A percentile compares a stretch with the other conserved stretches of the same genome.
These are phyloP conservation scores for Clepsis dumicolana DNA, from an alignment of 2,888 invertebrate genomes.

Conservation along the genomic window DNA sequence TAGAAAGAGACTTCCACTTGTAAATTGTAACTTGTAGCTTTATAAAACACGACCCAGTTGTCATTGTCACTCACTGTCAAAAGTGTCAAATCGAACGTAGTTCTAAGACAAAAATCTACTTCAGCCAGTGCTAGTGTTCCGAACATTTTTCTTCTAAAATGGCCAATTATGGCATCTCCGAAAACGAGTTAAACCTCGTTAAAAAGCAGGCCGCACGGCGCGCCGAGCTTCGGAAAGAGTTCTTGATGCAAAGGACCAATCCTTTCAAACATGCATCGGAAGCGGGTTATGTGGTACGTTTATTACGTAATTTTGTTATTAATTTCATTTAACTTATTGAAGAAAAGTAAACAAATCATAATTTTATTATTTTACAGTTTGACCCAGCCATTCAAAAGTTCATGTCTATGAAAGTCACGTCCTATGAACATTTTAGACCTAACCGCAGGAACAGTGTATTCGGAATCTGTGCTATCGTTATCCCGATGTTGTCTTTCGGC, in stretches of 20 bases:
- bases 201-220: slow-evolving; percentile 84
- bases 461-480: slow-evolving; percentile 70
- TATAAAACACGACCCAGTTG: not conserved
- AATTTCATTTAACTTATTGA: not conserved
- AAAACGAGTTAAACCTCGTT: slow-evolving; percentile 66
- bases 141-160: slow-evolving; percentile 53
- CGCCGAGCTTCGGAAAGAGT: slow-evolving; percentile 85
- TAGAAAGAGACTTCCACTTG: no score
- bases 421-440: slow-evolving; percentile 87
- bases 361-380: slow-evolving; percentile 83
- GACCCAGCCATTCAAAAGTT: slow-evolving; percentile 89
- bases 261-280: slow-evolving; percentile 87
- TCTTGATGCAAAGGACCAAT: slow-evolving; percentile 86
- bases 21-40: no score
- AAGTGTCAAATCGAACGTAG: slow-evolving; percentile 27
- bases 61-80: slow-evolving; percentile 1
- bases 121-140: slow-evolving; percentile 41
- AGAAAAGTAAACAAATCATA: slow-evolving; percentile 15
- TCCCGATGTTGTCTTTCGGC: slow-evolving; percentile 77
- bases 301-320: slow-evolving; percentile 50
- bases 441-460: slow-evolving; percentile 76
- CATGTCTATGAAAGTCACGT: slow-evolving; percentile 86
- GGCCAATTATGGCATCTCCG: slow-evolving; percentile 77
- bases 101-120: not conserved
- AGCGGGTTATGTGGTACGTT: slow-evolving; percentile 87